Conservation (phyloP, 2,888 invertebrate genomes). For the Microctonus brassicae region DNA sequence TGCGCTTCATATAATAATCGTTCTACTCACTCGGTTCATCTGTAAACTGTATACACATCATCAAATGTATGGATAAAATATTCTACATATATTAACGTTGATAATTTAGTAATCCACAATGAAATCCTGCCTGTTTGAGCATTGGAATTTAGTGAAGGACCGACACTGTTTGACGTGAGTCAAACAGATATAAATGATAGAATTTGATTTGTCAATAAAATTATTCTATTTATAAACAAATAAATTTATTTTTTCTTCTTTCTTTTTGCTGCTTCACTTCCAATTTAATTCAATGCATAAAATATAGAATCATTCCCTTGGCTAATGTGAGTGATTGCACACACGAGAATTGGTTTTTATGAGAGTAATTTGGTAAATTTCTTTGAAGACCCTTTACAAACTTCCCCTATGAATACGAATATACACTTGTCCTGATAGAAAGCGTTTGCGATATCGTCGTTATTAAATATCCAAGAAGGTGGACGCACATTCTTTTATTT, state of each 20-base stretch:
- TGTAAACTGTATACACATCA: neutral
- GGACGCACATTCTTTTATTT: conserved; percentile 39
- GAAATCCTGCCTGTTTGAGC: conserved; percentile 30
- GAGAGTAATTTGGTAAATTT: conserved; percentile 37
- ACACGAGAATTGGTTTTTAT: conserved; percentile 37
- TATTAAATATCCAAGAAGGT: conserved; percentile 41
- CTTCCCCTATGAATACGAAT: conserved; percentile 1
- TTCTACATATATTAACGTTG: neutral
- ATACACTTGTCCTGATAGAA: conserved; percentile 27
- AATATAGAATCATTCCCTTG: neutral
- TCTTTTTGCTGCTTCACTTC: neutral
- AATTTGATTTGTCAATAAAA: no score
- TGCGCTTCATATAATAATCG: conserved; percentile 36
- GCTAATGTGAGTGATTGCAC: conserved; percentile 39
- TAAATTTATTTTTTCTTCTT: neutral
- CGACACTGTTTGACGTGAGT: no score
- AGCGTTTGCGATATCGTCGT: conserved; percentile 21
- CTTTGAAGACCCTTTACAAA: conserved; percentile 34
- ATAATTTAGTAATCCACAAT: neutral
- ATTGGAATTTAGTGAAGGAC: no score
- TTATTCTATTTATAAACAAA: no score
- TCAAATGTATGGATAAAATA: neutral
- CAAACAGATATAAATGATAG: no score
- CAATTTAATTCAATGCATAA: neutral
- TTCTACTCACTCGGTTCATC: neutral